A percentile compares a stretch with the other conserved stretches of the same genome.
Conservation (phyloP, 1,140 invertebrate genomes). For the Euschistus heros region DNA sequence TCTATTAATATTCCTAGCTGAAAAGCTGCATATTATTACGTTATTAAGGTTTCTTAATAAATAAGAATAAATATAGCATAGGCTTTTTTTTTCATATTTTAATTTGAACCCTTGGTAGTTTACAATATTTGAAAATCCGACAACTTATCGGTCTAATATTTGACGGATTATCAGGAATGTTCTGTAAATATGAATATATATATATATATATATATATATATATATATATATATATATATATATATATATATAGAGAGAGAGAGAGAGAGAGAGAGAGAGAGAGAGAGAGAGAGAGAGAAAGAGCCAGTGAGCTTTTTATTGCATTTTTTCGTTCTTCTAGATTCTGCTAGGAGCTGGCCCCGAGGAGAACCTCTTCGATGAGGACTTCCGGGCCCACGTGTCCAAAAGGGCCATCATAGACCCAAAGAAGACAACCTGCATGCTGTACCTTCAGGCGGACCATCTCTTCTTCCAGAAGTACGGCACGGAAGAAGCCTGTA, state of each 20-base stretch:
- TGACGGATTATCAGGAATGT: no score
- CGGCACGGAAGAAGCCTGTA: constrained; percentile 84
- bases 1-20: no score
- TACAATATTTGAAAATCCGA: no score
- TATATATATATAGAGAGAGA: not conserved
- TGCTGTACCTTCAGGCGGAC: constrained; percentile 89
- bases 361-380: constrained; percentile 24
- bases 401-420: constrained; percentile 62
- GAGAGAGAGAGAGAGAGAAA: no score
- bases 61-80: no score
- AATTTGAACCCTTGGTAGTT: no score
- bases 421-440: constrained; percentile 55
- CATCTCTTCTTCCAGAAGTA: constrained; percentile 88
- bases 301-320: no score
- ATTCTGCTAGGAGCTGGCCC: constrained; percentile 23
- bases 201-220: not conserved
- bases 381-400: constrained; percentile 39
- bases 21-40: no score
- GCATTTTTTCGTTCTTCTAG: not conserved
- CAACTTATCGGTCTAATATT: no score
- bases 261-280: not conserved
- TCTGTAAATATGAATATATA: not conserved
- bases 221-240: not conserved
- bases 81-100: no score
- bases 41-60: no score